A percentile compares a stretch with the other conserved stretches of the same genome.
Evolutionary conservation across 2,888 invertebrate species (phyloP).

Genomic region (Torymus tubicola): DNA sequence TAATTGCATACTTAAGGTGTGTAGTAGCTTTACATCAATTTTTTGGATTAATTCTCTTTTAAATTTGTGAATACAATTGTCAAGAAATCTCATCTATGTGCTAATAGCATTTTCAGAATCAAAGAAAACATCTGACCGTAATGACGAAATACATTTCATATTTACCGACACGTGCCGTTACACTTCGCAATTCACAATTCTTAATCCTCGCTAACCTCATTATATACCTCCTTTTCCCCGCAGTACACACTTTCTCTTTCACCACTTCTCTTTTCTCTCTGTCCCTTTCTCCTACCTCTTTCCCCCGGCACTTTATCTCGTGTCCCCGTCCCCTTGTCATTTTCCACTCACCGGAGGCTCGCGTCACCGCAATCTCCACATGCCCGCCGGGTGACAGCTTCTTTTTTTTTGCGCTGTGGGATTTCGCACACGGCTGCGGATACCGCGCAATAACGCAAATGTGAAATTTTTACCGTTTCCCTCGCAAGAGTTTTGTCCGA

Average conservation of each 20-base stretch:
- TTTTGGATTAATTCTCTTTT: too few relatives aligned
- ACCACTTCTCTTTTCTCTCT: not conserved
- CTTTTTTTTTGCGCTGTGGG: not conserved
- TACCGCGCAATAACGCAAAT: not conserved
- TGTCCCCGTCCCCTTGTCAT: too few relatives aligned
- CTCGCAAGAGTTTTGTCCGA: not conserved
- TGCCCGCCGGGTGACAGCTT: not conserved
- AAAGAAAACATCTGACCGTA: too few relatives aligned
- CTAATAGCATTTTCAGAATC: too few relatives aligned
- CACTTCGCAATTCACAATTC: not conserved
- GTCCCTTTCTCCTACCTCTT: not conserved
- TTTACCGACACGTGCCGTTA: too few relatives aligned
- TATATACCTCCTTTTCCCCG: not conserved
- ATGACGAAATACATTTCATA: too few relatives aligned
- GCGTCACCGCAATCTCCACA: not conserved
- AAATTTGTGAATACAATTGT: too few relatives aligned
- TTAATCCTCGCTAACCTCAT: not conserved
- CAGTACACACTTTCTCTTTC: not conserved
- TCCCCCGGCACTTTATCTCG: not conserved
- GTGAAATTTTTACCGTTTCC: not conserved
- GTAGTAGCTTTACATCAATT: too few relatives aligned
- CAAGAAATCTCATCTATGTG: too few relatives aligned
- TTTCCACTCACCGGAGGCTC: too few relatives aligned
- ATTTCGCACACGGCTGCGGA: too few relatives aligned
- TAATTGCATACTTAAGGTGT: too few relatives aligned